Percentiles rank a stretch among this genome's conserved stretches.
Conservation (phyloP, 2,888 invertebrate species). For the Andrena flavipes region DNA sequence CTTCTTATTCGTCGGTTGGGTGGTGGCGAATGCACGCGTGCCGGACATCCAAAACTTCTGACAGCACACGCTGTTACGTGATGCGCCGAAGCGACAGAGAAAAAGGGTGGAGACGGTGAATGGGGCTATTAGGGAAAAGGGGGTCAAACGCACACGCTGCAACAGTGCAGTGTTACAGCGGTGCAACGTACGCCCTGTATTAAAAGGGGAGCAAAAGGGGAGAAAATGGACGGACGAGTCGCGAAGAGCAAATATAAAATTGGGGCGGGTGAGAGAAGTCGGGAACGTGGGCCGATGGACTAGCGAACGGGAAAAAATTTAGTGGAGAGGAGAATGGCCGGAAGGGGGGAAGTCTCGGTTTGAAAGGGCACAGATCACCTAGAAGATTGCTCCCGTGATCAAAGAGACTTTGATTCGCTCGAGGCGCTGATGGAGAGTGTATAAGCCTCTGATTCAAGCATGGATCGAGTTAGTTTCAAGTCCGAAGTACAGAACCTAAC, state of each 20-base stretch:
- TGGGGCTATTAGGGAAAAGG: slow-evolving; percentile 55
- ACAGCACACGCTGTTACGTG: slow-evolving; percentile 10
- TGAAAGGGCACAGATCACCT: slow-evolving; percentile 33
- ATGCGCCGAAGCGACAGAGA: slow-evolving; percentile 20
- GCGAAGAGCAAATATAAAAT: slow-evolving; percentile 23
- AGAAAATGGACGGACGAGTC: slow-evolving; percentile 48
- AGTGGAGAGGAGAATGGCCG: slow-evolving; percentile 2
- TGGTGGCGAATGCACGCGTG: slow-evolving; percentile 3
- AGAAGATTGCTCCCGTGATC: slow-evolving; percentile 38
- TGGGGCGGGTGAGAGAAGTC: slow-evolving; percentile 9
- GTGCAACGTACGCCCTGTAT: slow-evolving; percentile 34
- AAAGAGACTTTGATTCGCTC: slow-evolving; percentile 32
- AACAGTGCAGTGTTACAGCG: slow-evolving; percentile 31
- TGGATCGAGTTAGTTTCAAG: neutral
- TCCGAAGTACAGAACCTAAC: neutral
- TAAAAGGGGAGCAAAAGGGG: slow-evolving; percentile 48
- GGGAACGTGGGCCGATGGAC: slow-evolving; percentile 23
- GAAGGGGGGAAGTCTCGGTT: neutral
- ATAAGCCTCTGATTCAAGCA: neutral
- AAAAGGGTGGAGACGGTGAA: slow-evolving; percentile 45
- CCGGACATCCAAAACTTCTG: slow-evolving; percentile 25
- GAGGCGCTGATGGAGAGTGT: neutral
- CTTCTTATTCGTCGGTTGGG: slow-evolving; percentile 15
- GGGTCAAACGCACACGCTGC: slow-evolving; percentile 58
- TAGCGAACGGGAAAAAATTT: slow-evolving; percentile 15